Percentiles rank a stretch among this genome's conserved stretches.
Evolutionary conservation across 2,888 invertebrate species (phyloP).

Genomic region (Pollenia labialis): DNA sequence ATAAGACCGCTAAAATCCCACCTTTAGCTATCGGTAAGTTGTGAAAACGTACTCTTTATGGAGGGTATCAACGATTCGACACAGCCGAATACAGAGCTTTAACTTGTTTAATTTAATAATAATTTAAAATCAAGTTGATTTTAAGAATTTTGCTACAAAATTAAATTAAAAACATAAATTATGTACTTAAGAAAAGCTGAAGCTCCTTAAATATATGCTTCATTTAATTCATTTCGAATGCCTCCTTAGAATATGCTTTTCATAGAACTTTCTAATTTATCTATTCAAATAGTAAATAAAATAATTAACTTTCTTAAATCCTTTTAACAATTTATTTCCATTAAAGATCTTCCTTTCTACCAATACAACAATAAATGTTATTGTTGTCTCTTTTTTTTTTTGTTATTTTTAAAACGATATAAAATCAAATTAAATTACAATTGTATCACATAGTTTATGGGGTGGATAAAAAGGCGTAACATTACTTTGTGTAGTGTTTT

Average conservation of each 20-base stretch:
- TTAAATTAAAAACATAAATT: too few relatives aligned
- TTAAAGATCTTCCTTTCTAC: slow-evolving; percentile 25
- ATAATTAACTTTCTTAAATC: slow-evolving; percentile 64
- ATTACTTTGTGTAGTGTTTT: slow-evolving; percentile 60
- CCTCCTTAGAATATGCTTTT: slow-evolving; percentile 22
- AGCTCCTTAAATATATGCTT: neutral
- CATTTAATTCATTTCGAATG: neutral
- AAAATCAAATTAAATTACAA: slow-evolving; percentile 73
- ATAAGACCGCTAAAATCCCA: too few relatives aligned
- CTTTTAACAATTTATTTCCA: slow-evolving; percentile 59
- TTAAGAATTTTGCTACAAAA: too few relatives aligned
- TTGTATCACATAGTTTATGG: slow-evolving; percentile 71
- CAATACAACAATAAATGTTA: neutral
- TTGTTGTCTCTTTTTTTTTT: slow-evolving; percentile 1
- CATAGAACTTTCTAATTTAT: slow-evolving; percentile 29
- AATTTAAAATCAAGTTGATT: too few relatives aligned
- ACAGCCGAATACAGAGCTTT: too few relatives aligned
- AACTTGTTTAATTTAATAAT: too few relatives aligned
- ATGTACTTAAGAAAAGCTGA: too few relatives aligned
- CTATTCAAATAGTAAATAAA: slow-evolving; percentile 20
- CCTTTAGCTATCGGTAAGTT: too few relatives aligned
- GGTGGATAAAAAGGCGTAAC: slow-evolving; percentile 74
- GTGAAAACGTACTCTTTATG: too few relatives aligned
- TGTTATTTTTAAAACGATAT: slow-evolving; percentile 61
- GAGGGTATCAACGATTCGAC: too few relatives aligned